Evolutionary conservation across 2,888 invertebrate genomes (phyloP).

Genomic region (Clostera curtula): DNA sequence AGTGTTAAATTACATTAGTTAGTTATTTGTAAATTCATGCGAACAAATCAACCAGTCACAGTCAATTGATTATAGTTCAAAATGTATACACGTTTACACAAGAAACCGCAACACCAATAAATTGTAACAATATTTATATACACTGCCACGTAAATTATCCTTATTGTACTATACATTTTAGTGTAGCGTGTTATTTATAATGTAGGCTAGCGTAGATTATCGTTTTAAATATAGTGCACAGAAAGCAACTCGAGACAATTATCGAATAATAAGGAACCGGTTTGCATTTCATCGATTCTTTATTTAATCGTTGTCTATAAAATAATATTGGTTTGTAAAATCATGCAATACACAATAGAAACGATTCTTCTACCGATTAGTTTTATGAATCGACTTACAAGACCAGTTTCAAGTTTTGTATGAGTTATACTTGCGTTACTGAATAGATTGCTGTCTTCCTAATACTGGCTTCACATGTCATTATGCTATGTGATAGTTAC

Average conservation of each 20-base stretch:
- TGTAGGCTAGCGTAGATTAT: too few species aligned
- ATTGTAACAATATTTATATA: constrained; percentile 10
- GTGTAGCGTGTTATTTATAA: constrained; percentile 25
- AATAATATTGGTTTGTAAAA: constrained; percentile 2
- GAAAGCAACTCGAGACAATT: too few species aligned
- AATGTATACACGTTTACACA: constrained; percentile 9
- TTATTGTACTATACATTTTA: constrained; percentile 17
- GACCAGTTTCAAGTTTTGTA: too few species aligned
- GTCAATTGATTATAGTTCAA: constrained; percentile 21
- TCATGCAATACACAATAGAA: too few species aligned
- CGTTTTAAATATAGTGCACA: too few species aligned
- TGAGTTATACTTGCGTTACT: too few species aligned
- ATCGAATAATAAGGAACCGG: background rate
- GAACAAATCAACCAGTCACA: constrained; percentile 13
- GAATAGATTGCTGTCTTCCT: too few species aligned
- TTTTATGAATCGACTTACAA: too few species aligned
- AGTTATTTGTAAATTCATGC: background rate
- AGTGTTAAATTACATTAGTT: too few species aligned
- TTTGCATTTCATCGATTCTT: background rate
- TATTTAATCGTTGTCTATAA: background rate
- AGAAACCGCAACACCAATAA: constrained; percentile 18
- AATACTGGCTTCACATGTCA: too few species aligned
- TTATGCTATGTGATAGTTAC: too few species aligned
- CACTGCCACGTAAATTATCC: constrained; percentile 24
- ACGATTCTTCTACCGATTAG: too few species aligned